A percentile compares a stretch with the other conserved stretches of the same genome.
Conservation (phyloP, 2,888 invertebrate genomes). For the Drosophila leonis region DNA sequence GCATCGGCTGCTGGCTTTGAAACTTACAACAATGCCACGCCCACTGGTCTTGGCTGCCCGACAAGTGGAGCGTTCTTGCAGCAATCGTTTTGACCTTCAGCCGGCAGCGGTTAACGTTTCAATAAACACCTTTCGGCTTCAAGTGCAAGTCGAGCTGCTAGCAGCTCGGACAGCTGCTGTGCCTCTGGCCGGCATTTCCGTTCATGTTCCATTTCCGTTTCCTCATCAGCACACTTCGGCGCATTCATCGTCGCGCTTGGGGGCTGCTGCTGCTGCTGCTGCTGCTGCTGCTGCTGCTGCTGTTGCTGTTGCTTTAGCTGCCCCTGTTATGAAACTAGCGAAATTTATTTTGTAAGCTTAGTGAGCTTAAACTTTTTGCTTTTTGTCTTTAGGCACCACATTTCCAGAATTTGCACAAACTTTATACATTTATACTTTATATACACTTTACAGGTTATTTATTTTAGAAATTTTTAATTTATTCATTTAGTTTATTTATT, state of each 20-base stretch:
- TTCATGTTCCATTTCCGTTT: constrained; percentile 74
- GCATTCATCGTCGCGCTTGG: constrained; percentile 1
- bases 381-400: not conserved
- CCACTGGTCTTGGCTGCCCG: not conserved
- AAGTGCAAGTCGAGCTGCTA: constrained; percentile 16
- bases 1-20: constrained; percentile 11
- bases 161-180: constrained; percentile 31
- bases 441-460: not conserved
- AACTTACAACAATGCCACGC: constrained; percentile 9
- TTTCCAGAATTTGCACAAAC: not conserved
- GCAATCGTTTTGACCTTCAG: constrained; percentile 55
- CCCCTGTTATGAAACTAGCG: constrained; percentile 41
- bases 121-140: constrained; percentile 40
- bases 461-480: not conserved
- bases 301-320: constrained; percentile 1
- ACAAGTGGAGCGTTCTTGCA: constrained; percentile 39
- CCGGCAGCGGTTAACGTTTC: constrained; percentile 42
- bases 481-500: not conserved
- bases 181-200: constrained; percentile 61
- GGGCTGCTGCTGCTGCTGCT: constrained; percentile 4
- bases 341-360: constrained; percentile 57
- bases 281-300: constrained; percentile 3
- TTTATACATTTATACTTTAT: not conserved
- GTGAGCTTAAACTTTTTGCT: not conserved
- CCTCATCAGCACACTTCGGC: constrained; percentile 45